phyloP scores from a whole-genome alignment of 2,113 vertebrate genomes.

The Cricetomys ansorgei region DNA sequence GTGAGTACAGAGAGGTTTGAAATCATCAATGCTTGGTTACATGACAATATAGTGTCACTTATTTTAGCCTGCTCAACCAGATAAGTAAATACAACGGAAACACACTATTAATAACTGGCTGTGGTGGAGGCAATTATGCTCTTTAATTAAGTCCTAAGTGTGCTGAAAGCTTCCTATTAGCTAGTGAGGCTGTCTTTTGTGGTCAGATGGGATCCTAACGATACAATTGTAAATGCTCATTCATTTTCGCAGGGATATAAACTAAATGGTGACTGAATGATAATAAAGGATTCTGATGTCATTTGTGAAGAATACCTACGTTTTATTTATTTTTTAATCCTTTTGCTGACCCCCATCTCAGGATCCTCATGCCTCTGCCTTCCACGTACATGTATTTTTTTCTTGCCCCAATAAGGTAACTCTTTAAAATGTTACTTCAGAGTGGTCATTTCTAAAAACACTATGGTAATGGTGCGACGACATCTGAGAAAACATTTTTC shows the following conservation, averaged over 20 bases:
- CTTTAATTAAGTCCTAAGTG: constrained; percentile 11
- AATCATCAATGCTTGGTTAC: not conserved
- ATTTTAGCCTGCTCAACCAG: not conserved
- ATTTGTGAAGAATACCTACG: not conserved
- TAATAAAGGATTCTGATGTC: not conserved
- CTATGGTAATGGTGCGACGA: not conserved
- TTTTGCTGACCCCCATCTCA: not conserved
- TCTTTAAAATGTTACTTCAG: not conserved
- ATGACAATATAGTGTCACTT: not conserved
- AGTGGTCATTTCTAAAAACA: not conserved
- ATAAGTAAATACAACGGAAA: constrained; percentile 27
- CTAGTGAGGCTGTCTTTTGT: constrained; percentile 1
- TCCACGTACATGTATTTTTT: not conserved
- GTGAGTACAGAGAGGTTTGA: not conserved
- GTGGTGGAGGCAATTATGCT: constrained; percentile 6
- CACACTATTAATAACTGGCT: not conserved
- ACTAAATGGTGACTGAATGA: not conserved
- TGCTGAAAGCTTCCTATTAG: not conserved
- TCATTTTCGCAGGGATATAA: constrained; percentile 40
- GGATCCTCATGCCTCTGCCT: not conserved
- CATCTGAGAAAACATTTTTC: not conserved
- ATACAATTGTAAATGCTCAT: not conserved
- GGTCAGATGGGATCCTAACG: constrained; percentile 13
- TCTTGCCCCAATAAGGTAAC: not conserved
- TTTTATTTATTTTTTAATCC: not conserved